Base-by-base conservation (phyloP, 1,140 invertebrate species). In the Melitaea cinxia region DNA sequence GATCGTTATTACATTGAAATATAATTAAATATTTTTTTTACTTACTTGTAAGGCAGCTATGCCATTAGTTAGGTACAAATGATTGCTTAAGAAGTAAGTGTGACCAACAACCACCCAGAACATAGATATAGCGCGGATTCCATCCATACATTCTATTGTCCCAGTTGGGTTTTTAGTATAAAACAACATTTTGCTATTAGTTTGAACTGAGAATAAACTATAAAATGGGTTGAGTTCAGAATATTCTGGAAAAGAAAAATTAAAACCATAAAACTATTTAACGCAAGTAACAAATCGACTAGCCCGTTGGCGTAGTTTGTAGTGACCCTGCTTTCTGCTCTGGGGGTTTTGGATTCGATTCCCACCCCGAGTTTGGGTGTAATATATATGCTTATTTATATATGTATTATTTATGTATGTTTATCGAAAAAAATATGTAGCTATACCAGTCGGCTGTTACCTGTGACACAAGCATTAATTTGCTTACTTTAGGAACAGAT, bases 91-190 rank as follows among this genome's bases (percentile, higher is more conserved):
- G 12, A n/a, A 45, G 28, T 60, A 76, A 0, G 71, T 68, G 30
- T 83, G 82, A 0, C 74, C 76, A 7, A 94, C 70, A 14, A 95
- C 91, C 17, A 95, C 92, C 94, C 94, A 95, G 19, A 92, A 82
- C 91, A 95, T 94, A 17, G 93, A 93, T 10, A 95, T 76, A 14
- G 93, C 91, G 17, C 93, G 87, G 26, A 94, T 77, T 0, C 93
- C 93, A 52, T 93, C 92, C 24, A 94, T 62, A 55, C 91, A 93
- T 19, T 88, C 79, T 3, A 93, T 23, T 0, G 78, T 55, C 1
- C 76, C 76, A 14, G 81, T 59, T 4, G 59, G 67, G 0, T 70
- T 42, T 2, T 53, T 65, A 37, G 82, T 82, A 0, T 76, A 81
- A 2, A 83, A 19, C 0, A 91, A 61, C 10, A 77, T 78, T 35